Percentiles rank a stretch among this genome's conserved stretches.
These are phyloP conservation scores for Melanargia galathea DNA, from an alignment of 2,888 invertebrate genomes.

Conservation along the genomic window DNA sequence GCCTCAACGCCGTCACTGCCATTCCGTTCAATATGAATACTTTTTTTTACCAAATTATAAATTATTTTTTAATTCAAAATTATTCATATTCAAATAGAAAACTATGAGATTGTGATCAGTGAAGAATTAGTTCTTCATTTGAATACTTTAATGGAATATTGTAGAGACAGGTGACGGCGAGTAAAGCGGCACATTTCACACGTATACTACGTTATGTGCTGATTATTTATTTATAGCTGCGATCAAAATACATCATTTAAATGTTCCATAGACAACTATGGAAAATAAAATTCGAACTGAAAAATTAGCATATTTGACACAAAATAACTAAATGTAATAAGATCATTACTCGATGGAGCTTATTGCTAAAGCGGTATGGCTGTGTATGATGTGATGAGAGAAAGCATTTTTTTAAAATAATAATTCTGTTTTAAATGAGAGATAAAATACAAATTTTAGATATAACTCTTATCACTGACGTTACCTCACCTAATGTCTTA, in stretches of 20 bases:
- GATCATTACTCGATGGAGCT: not conserved
- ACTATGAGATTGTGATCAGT: not conserved
- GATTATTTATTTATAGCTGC: conserved; percentile 48
- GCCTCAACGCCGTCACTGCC: conserved; percentile 53
- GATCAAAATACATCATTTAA: not conserved
- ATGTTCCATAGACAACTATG: not conserved
- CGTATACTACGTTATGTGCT: conserved; percentile 55
- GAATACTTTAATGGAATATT: conserved; percentile 3
- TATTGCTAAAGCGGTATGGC: not conserved
- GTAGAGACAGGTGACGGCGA: conserved; percentile 55
- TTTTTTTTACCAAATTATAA: too few relatives aligned
- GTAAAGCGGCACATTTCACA: conserved; percentile 55
- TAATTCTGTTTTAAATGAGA: too few relatives aligned
- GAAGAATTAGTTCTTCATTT: conserved; percentile 13
- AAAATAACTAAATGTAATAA: not conserved
- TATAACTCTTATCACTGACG: too few relatives aligned
- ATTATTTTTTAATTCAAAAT: not conserved
- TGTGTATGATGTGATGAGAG: not conserved
- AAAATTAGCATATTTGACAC: not conserved
- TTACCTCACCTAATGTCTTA: too few relatives aligned
- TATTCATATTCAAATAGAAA: conserved; percentile 17
- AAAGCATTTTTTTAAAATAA: not conserved
- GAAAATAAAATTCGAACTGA: conserved; percentile 6
- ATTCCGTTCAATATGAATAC: not conserved
- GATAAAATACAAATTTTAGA: too few relatives aligned